phyloP scores from a whole-genome alignment of 2,113 vertebrate genomes.

The Beaufortia kweichowensis region DNA sequence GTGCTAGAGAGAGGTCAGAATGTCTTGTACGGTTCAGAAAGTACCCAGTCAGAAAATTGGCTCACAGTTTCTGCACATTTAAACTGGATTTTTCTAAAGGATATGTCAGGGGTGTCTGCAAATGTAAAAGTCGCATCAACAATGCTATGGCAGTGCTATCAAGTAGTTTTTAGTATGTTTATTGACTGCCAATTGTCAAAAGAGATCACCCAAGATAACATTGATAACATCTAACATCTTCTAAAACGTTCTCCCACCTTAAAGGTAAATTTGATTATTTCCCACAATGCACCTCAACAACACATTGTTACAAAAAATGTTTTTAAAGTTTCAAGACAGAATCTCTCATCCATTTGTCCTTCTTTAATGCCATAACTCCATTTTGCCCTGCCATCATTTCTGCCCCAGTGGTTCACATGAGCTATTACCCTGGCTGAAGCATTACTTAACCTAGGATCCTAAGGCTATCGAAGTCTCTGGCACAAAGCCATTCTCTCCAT shows the following conservation, averaged over 20 bases:
- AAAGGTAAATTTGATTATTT: no score
- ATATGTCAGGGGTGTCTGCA: no score
- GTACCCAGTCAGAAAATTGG: not conserved
- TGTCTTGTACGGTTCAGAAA: not conserved
- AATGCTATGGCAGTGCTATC: no score
- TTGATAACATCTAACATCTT: no score
- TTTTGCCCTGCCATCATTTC: constrained; percentile 33
- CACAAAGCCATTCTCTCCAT: constrained; percentile 63
- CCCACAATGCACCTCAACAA: constrained; percentile 11
- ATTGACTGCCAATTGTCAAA: no score
- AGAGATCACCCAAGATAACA: not conserved
- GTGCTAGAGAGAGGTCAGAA: not conserved
- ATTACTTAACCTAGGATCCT: constrained; percentile 64
- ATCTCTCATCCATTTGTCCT: constrained; percentile 24
- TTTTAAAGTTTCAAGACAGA: constrained; percentile 29
- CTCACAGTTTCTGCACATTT: not conserved
- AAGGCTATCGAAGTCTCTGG: constrained; percentile 58
- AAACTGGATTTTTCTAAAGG: not conserved
- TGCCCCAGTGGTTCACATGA: constrained; percentile 31
- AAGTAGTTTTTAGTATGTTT: no score
- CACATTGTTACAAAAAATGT: constrained; percentile 19
- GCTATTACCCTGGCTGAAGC: constrained; percentile 63
- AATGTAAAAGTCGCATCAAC: no score
- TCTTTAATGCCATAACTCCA: constrained; percentile 42
- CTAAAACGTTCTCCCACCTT: no score